A percentile compares a stretch with the other conserved stretches of the same genome.
phyloP scores from a whole-genome alignment of 2,113 vertebrate species.

The Etheostoma spectabile region DNA sequence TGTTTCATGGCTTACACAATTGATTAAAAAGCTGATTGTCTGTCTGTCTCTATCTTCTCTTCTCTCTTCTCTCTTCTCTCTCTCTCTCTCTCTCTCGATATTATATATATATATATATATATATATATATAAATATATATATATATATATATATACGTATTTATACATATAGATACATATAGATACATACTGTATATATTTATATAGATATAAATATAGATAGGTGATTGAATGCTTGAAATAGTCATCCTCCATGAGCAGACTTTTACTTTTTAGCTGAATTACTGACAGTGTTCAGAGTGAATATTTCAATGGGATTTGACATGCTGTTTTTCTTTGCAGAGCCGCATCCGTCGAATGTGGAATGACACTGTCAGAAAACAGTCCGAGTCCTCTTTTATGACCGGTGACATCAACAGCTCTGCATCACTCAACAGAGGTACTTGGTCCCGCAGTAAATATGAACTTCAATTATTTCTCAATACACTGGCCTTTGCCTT shows the following conservation, averaged over 20 bases:
- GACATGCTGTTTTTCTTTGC: constrained; percentile 52
- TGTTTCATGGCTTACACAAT: constrained; percentile 16
- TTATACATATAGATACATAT: no score
- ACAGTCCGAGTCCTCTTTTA: constrained; percentile 98
- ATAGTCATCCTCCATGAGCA: neutral
- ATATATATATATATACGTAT: no score
- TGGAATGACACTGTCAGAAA: constrained; percentile 99
- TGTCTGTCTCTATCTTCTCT: no score
- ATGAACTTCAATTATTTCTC: constrained; percentile 8
- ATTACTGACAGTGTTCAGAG: neutral
- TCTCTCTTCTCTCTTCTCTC: no score
- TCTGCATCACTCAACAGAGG: constrained; percentile 99
- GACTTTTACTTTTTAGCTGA: neutral
- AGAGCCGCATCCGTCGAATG: constrained; percentile 99
- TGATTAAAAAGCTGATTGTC: neutral
- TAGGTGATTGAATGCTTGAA: neutral
- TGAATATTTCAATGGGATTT: constrained; percentile 23
- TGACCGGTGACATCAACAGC: constrained; percentile 99
- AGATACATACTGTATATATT: no score
- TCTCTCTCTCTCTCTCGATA: no score
- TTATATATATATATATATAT: no score
- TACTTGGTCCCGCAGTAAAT: constrained; percentile 79
- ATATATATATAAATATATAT: no score
- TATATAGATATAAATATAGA: no score
- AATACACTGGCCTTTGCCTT: constrained; percentile 15